Conservation (phyloP, 2,113 vertebrate species). For the Xyrauchen texanus region DNA sequence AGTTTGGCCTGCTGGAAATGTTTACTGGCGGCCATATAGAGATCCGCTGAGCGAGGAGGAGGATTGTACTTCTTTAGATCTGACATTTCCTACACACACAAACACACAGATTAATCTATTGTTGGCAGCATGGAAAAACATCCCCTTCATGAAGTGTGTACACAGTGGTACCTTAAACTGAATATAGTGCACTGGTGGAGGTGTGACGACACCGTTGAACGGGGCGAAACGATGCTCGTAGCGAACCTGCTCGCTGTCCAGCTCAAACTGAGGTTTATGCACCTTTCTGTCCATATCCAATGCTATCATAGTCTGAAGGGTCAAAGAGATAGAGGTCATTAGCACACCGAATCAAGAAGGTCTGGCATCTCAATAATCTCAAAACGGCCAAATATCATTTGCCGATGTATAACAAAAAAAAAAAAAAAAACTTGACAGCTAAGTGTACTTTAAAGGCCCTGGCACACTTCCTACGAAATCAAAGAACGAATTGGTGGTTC, state of each 20-base stretch:
- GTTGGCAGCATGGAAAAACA: neutral
- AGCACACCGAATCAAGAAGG: neutral
- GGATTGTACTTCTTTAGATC: conserved; percentile 98
- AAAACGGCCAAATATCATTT: too few relatives aligned
- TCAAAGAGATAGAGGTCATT: neutral
- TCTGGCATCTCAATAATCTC: too few relatives aligned
- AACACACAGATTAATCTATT: neutral
- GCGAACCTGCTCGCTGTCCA: conserved; percentile 96
- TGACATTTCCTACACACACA: conserved; percentile 89
- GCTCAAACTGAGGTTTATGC: conserved; percentile 94
- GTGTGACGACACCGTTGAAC: conserved; percentile 97
- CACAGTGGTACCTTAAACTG: conserved; percentile 89
- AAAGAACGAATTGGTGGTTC: too few relatives aligned
- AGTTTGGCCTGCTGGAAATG: conserved; percentile 98
- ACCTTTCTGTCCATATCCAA: conserved; percentile 99
- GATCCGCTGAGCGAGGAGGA: conserved; percentile 91
- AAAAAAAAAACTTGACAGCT: too few relatives aligned
- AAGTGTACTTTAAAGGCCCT: too few relatives aligned
- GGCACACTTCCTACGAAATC: too few relatives aligned
- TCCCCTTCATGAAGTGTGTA: neutral
- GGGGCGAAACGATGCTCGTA: conserved; percentile 98
- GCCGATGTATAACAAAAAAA: too few relatives aligned
- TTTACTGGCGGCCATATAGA: conserved; percentile 97
- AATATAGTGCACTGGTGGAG: conserved; percentile 94
- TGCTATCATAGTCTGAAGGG: conserved; percentile 91